Percentiles rank a stretch among this genome's conserved stretches.
Evolutionary conservation across 2,113 vertebrate genomes (phyloP).

Genomic region (Nibea coibor): DNA sequence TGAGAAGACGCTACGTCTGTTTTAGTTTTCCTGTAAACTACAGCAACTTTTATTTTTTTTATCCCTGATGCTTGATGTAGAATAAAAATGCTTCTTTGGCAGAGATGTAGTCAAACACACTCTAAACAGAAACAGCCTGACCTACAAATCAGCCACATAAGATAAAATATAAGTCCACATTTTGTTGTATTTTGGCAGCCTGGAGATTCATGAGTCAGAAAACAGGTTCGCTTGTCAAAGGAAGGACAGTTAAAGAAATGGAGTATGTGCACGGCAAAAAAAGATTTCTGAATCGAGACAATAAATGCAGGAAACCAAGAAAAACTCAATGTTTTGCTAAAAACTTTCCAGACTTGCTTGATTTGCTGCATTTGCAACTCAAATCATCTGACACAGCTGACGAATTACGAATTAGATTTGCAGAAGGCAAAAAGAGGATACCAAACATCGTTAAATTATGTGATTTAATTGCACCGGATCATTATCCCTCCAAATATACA

Average conservation of each 20-base stretch:
- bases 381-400: slow-evolving; percentile 4
- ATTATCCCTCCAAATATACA: background rate
- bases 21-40: background rate
- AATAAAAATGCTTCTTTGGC: too few relatives aligned
- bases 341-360: background rate
- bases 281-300: background rate
- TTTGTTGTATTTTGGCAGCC: background rate
- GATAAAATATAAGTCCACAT: background rate
- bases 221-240: background rate
- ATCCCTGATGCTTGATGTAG: background rate
- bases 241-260: background rate
- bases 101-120: background rate
- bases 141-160: background rate
- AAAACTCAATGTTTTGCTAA: background rate
- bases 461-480: background rate
- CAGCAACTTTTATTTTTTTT: background rate
- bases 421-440: background rate
- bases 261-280: too few relatives aligned
- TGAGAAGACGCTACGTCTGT: slow-evolving; percentile 3
- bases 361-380: slow-evolving; percentile 23
- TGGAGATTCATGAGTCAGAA: background rate
- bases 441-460: background rate
- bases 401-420: background rate
- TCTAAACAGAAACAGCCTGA: background rate
- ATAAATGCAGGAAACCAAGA: background rate